A percentile compares a stretch with the other conserved stretches of the same genome.
phyloP scores from a whole-genome alignment of 2,797 vertebrate species.

The Cetoscarus ocellatus region DNA sequence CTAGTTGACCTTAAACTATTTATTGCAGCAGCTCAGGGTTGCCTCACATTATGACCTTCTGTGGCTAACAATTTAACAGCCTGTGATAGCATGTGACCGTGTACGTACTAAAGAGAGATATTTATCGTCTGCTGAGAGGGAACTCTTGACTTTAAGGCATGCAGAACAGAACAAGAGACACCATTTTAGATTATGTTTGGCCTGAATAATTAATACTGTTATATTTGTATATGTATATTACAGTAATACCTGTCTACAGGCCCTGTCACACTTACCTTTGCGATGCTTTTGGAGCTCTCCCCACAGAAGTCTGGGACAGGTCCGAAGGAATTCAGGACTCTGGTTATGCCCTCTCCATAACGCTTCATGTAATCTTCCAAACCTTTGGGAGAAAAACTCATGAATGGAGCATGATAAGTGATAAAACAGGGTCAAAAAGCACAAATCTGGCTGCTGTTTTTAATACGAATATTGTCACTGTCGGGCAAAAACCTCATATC shows the following conservation, averaged over 20 bases:
- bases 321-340: constrained; percentile 90
- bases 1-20: constrained; percentile 29
- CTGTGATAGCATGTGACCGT: constrained; percentile 49
- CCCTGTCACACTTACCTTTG: constrained; percentile 77
- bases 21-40: constrained; percentile 32
- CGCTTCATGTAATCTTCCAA: constrained; percentile 91
- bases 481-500: too few species aligned
- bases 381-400: constrained; percentile 80
- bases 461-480: too few species aligned
- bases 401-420: constrained; percentile 4
- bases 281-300: constrained; percentile 83
- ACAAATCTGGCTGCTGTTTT: neutral
- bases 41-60: constrained; percentile 31
- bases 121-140: neutral
- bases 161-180: constrained; percentile 37
- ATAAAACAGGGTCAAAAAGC: neutral
- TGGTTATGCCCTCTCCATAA: constrained; percentile 89
- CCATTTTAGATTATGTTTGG: neutral
- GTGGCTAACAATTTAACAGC: constrained; percentile 41
- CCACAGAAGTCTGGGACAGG: constrained; percentile 90
- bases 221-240: too few species aligned
- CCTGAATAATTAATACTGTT: too few species aligned
- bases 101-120: neutral
- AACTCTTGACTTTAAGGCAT: constrained; percentile 35
- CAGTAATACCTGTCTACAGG: too few species aligned